Percentiles rank a stretch among this genome's conserved stretches.
Evolutionary conservation across 2,888 invertebrate species (phyloP).

Genomic region (Drosophila emarginata): DNA sequence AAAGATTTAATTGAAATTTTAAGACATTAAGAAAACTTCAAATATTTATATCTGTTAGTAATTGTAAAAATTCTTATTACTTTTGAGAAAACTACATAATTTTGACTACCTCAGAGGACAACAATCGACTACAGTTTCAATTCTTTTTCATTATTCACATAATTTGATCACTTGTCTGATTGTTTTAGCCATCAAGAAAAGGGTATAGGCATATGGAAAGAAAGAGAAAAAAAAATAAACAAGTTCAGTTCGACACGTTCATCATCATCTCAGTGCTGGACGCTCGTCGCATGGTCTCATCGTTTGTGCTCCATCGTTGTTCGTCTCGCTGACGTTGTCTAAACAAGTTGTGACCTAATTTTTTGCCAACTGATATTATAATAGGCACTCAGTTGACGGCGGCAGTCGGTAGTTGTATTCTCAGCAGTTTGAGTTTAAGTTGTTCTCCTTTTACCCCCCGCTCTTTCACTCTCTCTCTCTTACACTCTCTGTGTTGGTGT

Average conservation of each 20-base stretch:
- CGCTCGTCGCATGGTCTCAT: neutral
- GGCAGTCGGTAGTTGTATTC: neutral
- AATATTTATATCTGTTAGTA: no score
- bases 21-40: no score
- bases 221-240: conserved; percentile 52
- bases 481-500: conserved; percentile 20
- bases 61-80: no score
- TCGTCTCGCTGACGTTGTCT: conserved; percentile 20
- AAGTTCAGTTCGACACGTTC: conserved; percentile 76
- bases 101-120: no score
- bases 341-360: conserved; percentile 67
- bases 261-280: conserved; percentile 35
- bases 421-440: conserved; percentile 9
- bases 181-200: neutral
- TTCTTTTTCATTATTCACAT: no score
- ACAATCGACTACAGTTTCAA: no score
- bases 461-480: conserved; percentile 16
- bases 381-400: conserved; percentile 26
- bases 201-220: conserved; percentile 9
- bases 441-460: conserved; percentile 12
- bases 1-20: no score
- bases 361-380: conserved; percentile 67
- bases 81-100: no score
- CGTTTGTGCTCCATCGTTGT: neutral
- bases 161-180: neutral